Base-by-base conservation (phyloP, 1,140 invertebrate genomes). In the Philotrypesis tridentata region DNA sequence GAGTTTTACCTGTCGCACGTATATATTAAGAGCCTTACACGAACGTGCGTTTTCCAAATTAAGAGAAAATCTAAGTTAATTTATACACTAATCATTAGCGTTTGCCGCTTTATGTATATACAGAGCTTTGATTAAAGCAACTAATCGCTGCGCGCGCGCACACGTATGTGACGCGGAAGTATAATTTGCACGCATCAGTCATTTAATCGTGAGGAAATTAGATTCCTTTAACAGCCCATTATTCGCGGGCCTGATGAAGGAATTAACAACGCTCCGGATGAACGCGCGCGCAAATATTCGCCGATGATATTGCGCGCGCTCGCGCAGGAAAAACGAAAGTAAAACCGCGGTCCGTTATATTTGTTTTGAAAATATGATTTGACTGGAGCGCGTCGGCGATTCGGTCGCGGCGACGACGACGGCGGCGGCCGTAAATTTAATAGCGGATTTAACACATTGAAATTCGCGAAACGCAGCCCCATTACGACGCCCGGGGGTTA, bases 361-460 rank as follows among this genome's bases (percentile, higher is more conserved):
- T 55, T 55, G 48, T 55, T 55, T n/a, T 55, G 48, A 55, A n/a
- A 55, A 55, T 8, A n/a, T 55, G 21, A n/a, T 14, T 17, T 7
- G 1, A 21, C 63, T 37, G 55, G 2, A 21, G 2, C 60, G 27
- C 23, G 63, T 65, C 11, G 31, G 1, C 25, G 67, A 68, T 33
- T 68, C 33, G 27, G 5, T 68, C 17, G 33, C 17, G 17, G 29
- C n/a, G n/a, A n/a, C n/a, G n/a, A n/a, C n/a, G n/a, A n/a, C n/a
- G n/a, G n/a, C n/a, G n/a, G n/a, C 12, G 17, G 31, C 29, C 33
- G 33, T 68, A 68, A 68, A 68, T 68, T 68, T 37, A 68, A 68
- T 68, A 68, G 67, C 25, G 17, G 67, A 68, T 68, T 68, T 68
- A 68, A 68, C 67, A 68, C 67, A 29, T 68, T 71, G 27, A 40